Evolutionary conservation across 2,113 vertebrate genomes (phyloP).

Genomic region (Cygnus atratus): DNA sequence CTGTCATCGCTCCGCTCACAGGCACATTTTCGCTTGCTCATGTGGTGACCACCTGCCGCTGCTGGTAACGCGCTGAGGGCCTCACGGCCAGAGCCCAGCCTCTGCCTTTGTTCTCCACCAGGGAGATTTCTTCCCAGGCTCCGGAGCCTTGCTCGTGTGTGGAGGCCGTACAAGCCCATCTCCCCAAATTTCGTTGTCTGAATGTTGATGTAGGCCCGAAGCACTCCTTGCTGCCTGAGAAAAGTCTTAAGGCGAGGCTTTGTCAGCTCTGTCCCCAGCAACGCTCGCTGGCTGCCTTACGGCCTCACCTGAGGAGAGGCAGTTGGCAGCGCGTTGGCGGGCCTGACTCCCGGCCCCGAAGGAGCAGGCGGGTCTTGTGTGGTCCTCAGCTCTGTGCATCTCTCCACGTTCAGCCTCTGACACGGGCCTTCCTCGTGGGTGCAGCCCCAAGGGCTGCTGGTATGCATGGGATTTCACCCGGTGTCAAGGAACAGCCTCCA

Average conservation of each 20-base stretch:
- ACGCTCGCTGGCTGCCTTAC: background rate
- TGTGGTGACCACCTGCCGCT: slow-evolving; percentile 37
- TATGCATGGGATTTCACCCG: fast-evolving
- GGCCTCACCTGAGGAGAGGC: background rate
- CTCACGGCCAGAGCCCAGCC: background rate
- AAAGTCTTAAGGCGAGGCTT: background rate
- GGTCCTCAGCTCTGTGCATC: background rate
- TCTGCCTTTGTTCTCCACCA: background rate
- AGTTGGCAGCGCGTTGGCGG: background rate
- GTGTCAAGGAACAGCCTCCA: background rate
- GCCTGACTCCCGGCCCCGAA: background rate
- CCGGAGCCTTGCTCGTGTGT: fast-evolving
- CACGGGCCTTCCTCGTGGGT: background rate
- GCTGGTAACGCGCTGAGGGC: fast-evolving
- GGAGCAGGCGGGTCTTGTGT: background rate
- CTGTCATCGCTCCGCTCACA: background rate
- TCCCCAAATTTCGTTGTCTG: background rate
- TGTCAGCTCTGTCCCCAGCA: background rate
- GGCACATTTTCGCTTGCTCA: background rate
- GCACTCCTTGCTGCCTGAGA: background rate
- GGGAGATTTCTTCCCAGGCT: fast-evolving
- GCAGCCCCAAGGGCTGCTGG: fast-evolving
- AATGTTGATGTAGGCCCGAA: fast-evolving
- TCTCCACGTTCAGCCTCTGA: background rate
- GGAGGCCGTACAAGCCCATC: background rate